These are phyloP conservation scores for Pterobdella sp. DNA, from an alignment of 2,888 invertebrate genomes.

Conservation along the genomic window DNA sequence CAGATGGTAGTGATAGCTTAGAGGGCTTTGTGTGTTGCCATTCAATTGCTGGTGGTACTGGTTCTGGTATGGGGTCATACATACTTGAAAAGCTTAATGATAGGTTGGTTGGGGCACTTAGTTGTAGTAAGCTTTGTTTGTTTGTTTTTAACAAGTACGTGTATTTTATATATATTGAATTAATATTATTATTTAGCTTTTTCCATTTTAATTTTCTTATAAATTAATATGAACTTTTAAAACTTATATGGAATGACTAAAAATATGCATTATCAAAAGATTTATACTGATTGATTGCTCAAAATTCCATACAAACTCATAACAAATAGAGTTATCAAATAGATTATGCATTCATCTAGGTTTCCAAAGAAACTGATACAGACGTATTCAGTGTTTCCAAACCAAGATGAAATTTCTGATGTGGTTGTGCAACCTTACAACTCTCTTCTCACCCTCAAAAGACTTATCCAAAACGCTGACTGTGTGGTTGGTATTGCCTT, in stretches of 20 bases:
- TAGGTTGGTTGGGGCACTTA: constrained; percentile 43
- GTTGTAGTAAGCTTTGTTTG: background rate
- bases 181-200: too few species aligned
- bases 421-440: constrained; percentile 53
- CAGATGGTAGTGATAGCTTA: constrained; percentile 93
- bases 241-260: too few species aligned
- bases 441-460: constrained; percentile 82
- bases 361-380: constrained; percentile 96
- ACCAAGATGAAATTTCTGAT: constrained; percentile 57
- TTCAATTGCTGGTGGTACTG: constrained; percentile 97
- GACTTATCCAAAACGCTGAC: constrained; percentile 88
- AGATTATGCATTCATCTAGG: constrained; percentile 52
- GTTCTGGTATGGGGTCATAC: constrained; percentile 95
- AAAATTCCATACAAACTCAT: too few species aligned
- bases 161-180: too few species aligned
- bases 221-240: too few species aligned
- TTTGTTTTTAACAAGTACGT: too few species aligned
- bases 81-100: constrained; percentile 54
- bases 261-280: too few species aligned
- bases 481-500: constrained; percentile 63
- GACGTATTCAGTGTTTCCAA: constrained; percentile 98
- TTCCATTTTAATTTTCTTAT: too few species aligned
- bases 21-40: constrained; percentile 98
- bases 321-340: too few species aligned
- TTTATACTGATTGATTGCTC: too few species aligned